Evolutionary conservation across 2,888 invertebrate genomes (phyloP), one percentile per base, ranked within the genome.

Genomic region (Archaeoteleia sp.): DNA sequence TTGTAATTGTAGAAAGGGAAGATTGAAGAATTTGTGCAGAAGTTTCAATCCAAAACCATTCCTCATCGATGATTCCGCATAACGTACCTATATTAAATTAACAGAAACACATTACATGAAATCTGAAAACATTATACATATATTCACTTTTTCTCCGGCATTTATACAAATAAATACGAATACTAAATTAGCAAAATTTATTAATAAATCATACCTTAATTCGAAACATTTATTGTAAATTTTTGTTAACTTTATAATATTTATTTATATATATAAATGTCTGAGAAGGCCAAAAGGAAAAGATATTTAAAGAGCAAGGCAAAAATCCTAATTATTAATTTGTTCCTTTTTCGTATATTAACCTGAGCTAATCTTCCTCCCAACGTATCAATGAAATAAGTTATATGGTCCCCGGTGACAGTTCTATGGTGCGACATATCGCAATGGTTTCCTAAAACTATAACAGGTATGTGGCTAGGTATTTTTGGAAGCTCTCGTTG

Each of bases 391-490:
- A 93, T 90, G 77, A 91, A 92, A 78, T 89, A 91, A 49, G 87
- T 87, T 23, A 92, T 90, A 78, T 91, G 91, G 83, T 93, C 93
- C 12, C 89, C 86, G 0, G 91, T 90, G 14, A 97, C 92, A 61
- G 94, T 94, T 49, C 97, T 88, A 82, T 98, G 97, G 86, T 97
- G 97, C n/a, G 95, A 92, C 96, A 97, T 96, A 85, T 98, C 98
- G 81, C 96, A 92, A 84, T 96, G 96, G 87, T 98, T 98, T 1
- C 96, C 97, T 40, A 98, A 88, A 25, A 97, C 91, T 51, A 98
- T 90, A 6, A 97, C 91, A 1, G 96, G 95, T 81, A 93, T 88
- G 78, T 93, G 92, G 14, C 87, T 91, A 81, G 89, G 96, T 48
- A 97, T 90, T 83, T 91, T 92, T 0, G 91, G 89, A 71, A 97